These are phyloP conservation scores for Glossophaga mutica DNA, from an alignment of 2,797 vertebrate species.

Conservation along the genomic window DNA sequence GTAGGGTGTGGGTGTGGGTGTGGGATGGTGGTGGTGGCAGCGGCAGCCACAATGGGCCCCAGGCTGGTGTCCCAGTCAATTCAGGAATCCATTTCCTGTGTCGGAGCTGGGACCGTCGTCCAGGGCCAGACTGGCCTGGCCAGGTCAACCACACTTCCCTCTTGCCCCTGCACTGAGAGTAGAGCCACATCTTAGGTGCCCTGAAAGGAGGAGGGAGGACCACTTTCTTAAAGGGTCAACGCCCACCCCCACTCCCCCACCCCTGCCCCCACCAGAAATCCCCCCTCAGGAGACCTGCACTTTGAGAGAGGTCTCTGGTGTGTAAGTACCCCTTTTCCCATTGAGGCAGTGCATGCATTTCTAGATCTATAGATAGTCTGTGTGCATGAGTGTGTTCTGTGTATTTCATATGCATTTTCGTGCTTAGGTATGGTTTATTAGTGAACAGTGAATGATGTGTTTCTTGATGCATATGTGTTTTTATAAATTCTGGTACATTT, in stretches of 20 bases:
- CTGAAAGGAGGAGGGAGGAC: neutral
- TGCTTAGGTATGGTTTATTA: neutral
- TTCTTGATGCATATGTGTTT: conserved; percentile 22
- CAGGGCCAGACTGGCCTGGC: neutral
- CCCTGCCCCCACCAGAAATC: neutral
- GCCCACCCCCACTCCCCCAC: too few species aligned
- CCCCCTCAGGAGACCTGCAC: neutral
- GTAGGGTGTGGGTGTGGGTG: neutral
- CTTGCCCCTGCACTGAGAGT: neutral
- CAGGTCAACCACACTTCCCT: neutral
- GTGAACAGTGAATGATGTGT: neutral
- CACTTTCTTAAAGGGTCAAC: conserved; percentile 55
- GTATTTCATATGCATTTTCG: neutral
- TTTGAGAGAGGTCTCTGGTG: conserved; percentile 13
- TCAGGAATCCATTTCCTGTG: conserved; percentile 57
- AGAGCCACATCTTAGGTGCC: neutral
- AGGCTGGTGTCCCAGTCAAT: neutral
- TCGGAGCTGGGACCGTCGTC: neutral
- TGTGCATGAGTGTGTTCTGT: neutral
- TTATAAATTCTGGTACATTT: conserved; percentile 45
- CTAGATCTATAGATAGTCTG: neutral
- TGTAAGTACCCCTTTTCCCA: neutral
- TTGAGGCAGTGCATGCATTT: neutral
- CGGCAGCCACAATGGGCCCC: neutral
- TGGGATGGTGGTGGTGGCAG: neutral